Evolutionary conservation across 2,888 invertebrate genomes (phyloP).

Genomic region (Callinectes sapidus): DNA sequence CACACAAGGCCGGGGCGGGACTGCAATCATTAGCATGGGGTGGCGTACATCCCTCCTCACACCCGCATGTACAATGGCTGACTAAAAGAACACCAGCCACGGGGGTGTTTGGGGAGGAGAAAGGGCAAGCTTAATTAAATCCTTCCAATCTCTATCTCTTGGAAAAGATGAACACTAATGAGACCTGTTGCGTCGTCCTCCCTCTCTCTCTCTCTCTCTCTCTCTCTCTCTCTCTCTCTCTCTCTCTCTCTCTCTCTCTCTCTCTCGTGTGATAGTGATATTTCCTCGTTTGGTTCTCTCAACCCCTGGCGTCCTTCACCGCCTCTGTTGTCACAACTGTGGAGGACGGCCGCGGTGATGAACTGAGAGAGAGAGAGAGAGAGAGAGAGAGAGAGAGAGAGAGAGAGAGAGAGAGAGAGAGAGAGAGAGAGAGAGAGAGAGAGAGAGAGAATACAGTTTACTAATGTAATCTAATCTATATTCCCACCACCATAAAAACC

Average conservation of each 20-base stretch:
- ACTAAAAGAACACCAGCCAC: background rate
- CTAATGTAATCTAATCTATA: background rate
- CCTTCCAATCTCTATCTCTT: background rate
- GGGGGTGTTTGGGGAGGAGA: background rate
- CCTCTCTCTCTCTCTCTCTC: constrained; percentile 33
- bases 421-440: constrained; percentile 45
- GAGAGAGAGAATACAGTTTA: background rate
- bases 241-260: constrained; percentile 42
- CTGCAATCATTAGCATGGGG: background rate
- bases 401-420: constrained; percentile 24
- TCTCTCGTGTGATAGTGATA: background rate
- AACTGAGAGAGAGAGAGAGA: background rate
- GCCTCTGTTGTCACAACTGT: background rate
- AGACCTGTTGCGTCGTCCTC: background rate
- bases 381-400: constrained; percentile 43
- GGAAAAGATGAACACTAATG: background rate
- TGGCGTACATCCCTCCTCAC: background rate
- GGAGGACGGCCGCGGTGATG: background rate
- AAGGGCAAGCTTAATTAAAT: background rate
- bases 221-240: constrained; percentile 32
- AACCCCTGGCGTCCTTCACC: background rate
- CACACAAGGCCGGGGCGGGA: background rate
- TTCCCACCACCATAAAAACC: background rate
- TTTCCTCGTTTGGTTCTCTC: constrained; percentile 3
- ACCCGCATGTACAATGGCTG: background rate